A percentile compares a stretch with the other conserved stretches of the same genome.
phyloP scores from a whole-genome alignment of 1,140 invertebrate genomes.

The Ptiloglossa arizonensis region DNA sequence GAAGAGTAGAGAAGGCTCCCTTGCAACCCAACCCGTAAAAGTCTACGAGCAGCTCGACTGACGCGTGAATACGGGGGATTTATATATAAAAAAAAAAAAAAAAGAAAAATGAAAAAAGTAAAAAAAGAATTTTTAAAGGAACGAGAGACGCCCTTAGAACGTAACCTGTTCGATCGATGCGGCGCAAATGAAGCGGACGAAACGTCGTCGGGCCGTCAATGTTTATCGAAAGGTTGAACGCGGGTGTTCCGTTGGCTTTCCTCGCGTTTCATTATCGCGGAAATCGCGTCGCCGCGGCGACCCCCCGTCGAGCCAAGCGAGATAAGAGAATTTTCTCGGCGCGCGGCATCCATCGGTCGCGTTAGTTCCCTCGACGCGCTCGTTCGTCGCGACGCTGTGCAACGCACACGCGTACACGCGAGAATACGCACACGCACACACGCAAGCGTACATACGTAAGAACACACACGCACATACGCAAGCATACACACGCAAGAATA shows the following conservation, averaged over 20 bases:
- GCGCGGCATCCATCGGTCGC: neutral
- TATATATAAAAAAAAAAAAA: too few species aligned
- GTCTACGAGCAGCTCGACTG: too few species aligned
- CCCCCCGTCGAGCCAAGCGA: neutral
- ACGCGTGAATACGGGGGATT: too few species aligned
- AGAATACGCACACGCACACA: slow-evolving; percentile 6
- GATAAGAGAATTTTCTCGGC: slow-evolving; percentile 40
- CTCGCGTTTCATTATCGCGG: slow-evolving; percentile 7
- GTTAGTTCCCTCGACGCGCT: slow-evolving; percentile 24
- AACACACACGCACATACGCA: neutral
- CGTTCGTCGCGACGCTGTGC: slow-evolving; percentile 48
- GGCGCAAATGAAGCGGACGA: neutral
- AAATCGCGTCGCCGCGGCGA: neutral
- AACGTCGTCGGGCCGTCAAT: neutral
- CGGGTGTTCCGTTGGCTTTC: neutral
- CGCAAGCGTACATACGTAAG: neutral
- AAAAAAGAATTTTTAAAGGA: too few species aligned
- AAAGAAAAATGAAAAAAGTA: too few species aligned
- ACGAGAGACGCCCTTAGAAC: too few species aligned
- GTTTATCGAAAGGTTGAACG: slow-evolving; percentile 4
- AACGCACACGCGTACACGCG: neutral
- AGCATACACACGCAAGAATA: too few species aligned
- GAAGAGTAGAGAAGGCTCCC: too few species aligned
- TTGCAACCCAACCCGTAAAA: too few species aligned
- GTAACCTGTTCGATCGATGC: neutral